Base-by-base conservation (phyloP, 2,888 invertebrate genomes). In the Acleris sparsana region DNA sequence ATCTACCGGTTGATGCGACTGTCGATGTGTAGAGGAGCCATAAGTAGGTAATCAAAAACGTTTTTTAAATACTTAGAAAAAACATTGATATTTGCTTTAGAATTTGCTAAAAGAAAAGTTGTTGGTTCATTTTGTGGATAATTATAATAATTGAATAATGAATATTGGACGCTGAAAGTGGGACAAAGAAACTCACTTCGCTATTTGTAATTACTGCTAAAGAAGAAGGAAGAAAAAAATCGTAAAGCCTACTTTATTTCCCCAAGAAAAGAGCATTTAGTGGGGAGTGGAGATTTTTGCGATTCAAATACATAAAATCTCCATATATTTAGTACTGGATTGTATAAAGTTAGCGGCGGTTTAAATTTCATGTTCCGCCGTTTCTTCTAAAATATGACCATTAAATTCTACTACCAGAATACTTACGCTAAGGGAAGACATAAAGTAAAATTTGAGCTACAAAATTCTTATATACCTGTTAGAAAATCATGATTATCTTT, bases 261-360 rank as follows among this genome's bases (percentile, higher is more conserved):
- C 44, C 9, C 22, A 17, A 22, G 56, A 56, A 56, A 56, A 44
- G 56, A 56, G 56, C 56, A 53, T 53, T 53, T 53, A 56, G 39
- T 39, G 39, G 20, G 17, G 33, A 55, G 43, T 43, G 39, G 43
- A 55, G 55, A 43, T 55, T 55, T 55, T 56, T 56, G 56, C 44
- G 56, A 56, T 56, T 56, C 56, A 56, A 56, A 56, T 56, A 56
- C 56, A 44, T 56, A 56, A 53, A 53, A 56, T 56, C 56, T 56
- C 56, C 56, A 56, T 56, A 44, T 43, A n/a, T 56, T 56, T 56
- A 44, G 39, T n/a, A 56, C 56, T 44, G 43, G 43, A 44, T 56
- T 56, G 56, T 22, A 56, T 44, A 56, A 56, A 44, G 56, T 56
- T 56, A 56, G 56, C 22, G 20, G 22, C 43, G 22, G 56, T 53